Base-by-base conservation (phyloP, 1,140 invertebrate genomes). In the Listronotus oregonensis region DNA sequence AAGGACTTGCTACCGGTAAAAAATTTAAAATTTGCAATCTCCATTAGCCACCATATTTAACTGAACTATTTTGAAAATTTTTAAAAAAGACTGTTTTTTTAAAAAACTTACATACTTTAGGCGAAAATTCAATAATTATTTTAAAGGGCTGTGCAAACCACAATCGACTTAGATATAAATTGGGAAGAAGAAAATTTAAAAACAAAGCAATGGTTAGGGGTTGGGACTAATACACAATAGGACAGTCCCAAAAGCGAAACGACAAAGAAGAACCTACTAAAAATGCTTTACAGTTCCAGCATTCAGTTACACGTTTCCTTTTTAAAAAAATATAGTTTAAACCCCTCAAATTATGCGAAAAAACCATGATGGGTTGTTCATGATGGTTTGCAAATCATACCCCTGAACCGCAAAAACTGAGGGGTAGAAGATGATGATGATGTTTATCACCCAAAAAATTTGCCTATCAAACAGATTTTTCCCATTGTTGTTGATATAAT, bases 381-480 rank as follows among this genome's bases (percentile, higher is more conserved):
- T 44, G 83, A 85, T 59, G 86, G 85, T 6, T 78, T 94, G 31
- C 83, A 89, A 64, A 82, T 95, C 32, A 87, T 94, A 11, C 83
- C 86, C 83, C 86, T 39, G 84, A 86, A 44, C 90, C 79, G 85
- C 88, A 0, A 84, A 89, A 71, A n/a, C n/a, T 82, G 89, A 58
- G 88, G 63, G 82, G 81, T 1, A 77, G 57, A 64, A 14, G 68
- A 72, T 9, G 78, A 82, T 58, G 68, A 78, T 32, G 85, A 88
- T 67, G 75, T 85, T 44, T 83, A 85, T 54, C 85, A 93, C 80
- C 94, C 94, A 0, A 80, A 84, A 52, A 85, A 91, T 43, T 81
- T 97, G 64, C 95, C 95, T 4, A 82, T 90, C 46, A 85, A 86
- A 71, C 86, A 93, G 62, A 90, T 97, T 83, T 88, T 96, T 70